Conservation (phyloP, 2,113 vertebrate species). For the Phyllostomus discolor region DNA sequence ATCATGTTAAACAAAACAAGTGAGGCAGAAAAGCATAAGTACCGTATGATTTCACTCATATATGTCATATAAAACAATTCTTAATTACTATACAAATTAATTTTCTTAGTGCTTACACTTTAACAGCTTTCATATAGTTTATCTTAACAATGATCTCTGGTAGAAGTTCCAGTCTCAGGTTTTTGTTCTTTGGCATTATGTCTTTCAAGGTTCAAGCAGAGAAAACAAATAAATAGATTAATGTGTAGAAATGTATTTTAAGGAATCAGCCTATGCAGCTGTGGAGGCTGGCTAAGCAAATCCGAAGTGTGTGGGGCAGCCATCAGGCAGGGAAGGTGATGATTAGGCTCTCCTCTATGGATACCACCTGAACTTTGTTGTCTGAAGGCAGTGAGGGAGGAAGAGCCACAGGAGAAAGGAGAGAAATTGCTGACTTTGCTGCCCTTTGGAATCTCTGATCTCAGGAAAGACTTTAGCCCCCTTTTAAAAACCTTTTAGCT, state of each 20-base stretch:
- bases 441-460: background rate
- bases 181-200: background rate
- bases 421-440: background rate
- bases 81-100: background rate
- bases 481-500: background rate
- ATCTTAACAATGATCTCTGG: background rate
- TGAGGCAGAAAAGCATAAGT: background rate
- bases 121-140: background rate
- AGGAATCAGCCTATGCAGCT: background rate
- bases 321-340: background rate
- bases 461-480: background rate
- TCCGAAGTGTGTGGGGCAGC: background rate
- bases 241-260: background rate
- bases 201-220: background rate
- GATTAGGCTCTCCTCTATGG: background rate
- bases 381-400: background rate
- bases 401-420: background rate
- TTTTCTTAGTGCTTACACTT: background rate
- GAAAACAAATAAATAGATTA: background rate
- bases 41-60: background rate
- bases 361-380: background rate
- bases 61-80: background rate
- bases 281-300: background rate
- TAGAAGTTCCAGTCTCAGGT: background rate
- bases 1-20: background rate